Evolutionary conservation across 2,797 vertebrate species (phyloP).

Genomic region (Diglossa cyanea): DNA sequence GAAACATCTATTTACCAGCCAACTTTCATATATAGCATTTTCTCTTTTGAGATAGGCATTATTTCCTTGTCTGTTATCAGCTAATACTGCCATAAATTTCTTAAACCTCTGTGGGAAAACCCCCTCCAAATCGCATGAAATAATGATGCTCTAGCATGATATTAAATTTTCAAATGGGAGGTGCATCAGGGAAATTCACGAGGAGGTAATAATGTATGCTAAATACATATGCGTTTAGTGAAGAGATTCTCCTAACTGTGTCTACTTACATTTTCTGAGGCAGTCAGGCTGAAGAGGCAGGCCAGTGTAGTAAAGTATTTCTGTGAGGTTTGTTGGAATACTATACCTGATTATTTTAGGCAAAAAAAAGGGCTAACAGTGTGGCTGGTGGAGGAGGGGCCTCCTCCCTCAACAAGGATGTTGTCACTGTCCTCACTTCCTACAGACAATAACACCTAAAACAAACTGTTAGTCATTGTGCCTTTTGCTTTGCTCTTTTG

Average conservation of each 20-base stretch:
- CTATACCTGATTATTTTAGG: neutral
- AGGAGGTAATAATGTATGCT: fast-evolving
- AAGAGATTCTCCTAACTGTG: neutral
- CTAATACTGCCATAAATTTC: neutral
- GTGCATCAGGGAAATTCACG: neutral
- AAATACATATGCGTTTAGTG: neutral
- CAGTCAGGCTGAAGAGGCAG: neutral
- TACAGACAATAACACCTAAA: neutral
- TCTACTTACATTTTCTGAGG: neutral
- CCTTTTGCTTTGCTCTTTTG: neutral
- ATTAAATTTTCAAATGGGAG: neutral
- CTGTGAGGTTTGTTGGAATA: neutral
- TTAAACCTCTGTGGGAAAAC: neutral
- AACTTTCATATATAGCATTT: neutral
- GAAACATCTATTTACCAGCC: neutral
- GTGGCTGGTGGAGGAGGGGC: neutral
- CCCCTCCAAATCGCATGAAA: neutral
- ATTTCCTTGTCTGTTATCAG: neutral
- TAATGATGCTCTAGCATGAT: neutral
- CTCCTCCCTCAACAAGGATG: neutral
- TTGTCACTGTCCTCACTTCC: neutral
- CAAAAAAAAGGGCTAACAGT: neutral
- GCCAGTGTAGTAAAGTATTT: neutral
- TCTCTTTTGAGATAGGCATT: neutral
- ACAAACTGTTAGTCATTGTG: neutral